Evolutionary conservation across 2,113 vertebrate species (phyloP).

Genomic region (Antennarius striatus): DNA sequence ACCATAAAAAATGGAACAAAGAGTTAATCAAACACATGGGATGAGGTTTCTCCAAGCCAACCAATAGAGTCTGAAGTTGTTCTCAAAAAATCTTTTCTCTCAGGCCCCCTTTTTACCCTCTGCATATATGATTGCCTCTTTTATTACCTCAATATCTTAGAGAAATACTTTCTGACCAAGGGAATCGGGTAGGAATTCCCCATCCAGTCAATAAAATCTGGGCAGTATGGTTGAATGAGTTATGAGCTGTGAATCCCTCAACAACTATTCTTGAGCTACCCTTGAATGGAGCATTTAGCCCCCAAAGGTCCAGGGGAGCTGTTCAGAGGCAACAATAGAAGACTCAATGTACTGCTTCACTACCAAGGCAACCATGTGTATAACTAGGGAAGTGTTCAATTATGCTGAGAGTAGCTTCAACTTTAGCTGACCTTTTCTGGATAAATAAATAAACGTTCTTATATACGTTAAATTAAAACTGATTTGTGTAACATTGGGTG

Average conservation of each 20-base stretch:
- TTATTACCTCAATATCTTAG: background rate
- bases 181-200: slow-evolving; percentile 10
- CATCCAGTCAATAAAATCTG: slow-evolving; percentile 12
- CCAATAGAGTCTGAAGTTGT: too few relatives aligned
- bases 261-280: slow-evolving; percentile 31
- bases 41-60: too few relatives aligned
- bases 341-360: slow-evolving; percentile 8
- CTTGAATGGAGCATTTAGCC: slow-evolving; percentile 28
- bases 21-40: too few relatives aligned
- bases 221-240: slow-evolving; percentile 25
- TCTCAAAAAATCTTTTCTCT: background rate
- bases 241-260: slow-evolving; percentile 18
- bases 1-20: too few relatives aligned
- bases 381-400: background rate
- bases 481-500: background rate
- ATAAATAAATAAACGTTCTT: background rate
- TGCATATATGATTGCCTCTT: slow-evolving; percentile 6
- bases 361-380: background rate
- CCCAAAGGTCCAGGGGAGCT: slow-evolving; percentile 16
- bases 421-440: slow-evolving; percentile 20
- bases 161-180: background rate
- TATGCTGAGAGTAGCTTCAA: slow-evolving; percentile 14
- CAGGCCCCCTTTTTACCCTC: background rate
- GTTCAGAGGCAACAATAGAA: slow-evolving; percentile 16
- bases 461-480: background rate